Conservation (phyloP, 37 sponge, comb jelly and placozoan genomes). For the Hormiphora californensis region DNA sequence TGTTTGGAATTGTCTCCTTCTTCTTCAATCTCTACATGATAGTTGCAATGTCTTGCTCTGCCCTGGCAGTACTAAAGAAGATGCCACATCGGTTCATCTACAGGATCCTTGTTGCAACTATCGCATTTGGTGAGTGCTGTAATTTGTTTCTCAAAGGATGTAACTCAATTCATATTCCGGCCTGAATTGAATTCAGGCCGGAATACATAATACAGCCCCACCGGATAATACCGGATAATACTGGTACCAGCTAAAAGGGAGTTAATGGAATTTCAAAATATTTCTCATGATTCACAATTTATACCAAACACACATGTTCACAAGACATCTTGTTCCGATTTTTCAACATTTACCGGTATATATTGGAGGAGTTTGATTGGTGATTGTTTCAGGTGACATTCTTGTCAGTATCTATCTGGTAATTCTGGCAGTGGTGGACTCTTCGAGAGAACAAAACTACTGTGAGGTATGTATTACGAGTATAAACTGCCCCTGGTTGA, state of each 20-base stretch:
- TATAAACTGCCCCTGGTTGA: too few species aligned
- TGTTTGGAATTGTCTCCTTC: constrained; percentile 20
- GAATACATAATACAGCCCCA: too few species aligned
- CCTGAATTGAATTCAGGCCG: too few species aligned
- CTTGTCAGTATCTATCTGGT: constrained; percentile 32
- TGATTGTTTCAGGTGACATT: not conserved
- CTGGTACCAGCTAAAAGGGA: too few species aligned
- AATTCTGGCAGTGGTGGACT: constrained; percentile 13
- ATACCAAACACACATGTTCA: too few species aligned
- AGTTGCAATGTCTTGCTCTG: not conserved
- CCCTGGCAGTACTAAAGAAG: not conserved
- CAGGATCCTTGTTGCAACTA: constrained; percentile 16
- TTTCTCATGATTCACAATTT: too few species aligned
- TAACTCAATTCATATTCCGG: too few species aligned
- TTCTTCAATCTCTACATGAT: constrained; percentile 36
- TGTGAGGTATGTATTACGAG: constrained; percentile 48
- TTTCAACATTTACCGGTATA: too few species aligned
- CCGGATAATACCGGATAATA: too few species aligned
- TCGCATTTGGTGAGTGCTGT: not conserved
- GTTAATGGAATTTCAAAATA: too few species aligned
- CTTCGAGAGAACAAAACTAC: not conserved
- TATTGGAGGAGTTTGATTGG: not conserved
- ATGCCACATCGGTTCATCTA: constrained; percentile 25
- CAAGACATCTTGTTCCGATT: too few species aligned
- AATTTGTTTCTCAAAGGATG: too few species aligned